These are phyloP conservation scores for Trachythela sp. DNA, from an alignment of 64 coral and sea anemone genomes.

Conservation along the genomic window DNA sequence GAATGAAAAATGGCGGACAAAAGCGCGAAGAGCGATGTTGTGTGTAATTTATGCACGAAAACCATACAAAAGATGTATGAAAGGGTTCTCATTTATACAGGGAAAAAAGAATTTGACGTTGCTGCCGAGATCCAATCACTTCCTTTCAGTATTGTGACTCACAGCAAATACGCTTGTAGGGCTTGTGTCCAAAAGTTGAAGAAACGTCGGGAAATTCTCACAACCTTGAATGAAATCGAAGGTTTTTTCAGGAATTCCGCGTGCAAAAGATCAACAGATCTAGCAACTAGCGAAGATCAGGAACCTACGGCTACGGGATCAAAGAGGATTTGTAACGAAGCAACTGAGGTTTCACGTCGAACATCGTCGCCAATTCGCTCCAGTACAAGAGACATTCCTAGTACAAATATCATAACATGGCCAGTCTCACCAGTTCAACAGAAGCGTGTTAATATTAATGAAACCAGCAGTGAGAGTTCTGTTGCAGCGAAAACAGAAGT, in stretches of 20 bases:
- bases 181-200: neutral
- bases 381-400: too few species aligned
- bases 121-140: too few species aligned
- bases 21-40: too few species aligned
- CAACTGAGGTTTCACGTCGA: neutral
- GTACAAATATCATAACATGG: neutral
- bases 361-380: neutral
- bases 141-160: too few species aligned
- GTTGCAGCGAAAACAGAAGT: neutral
- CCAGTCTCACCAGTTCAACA: neutral
- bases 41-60: too few species aligned
- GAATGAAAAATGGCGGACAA: too few species aligned
- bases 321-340: neutral
- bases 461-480: neutral
- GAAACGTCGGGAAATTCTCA: neutral
- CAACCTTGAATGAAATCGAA: neutral
- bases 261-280: neutral
- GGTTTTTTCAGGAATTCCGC: neutral
- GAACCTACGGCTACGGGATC: neutral
- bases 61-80: too few species aligned
- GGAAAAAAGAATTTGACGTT: too few species aligned
- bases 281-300: neutral
- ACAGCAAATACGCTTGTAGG: too few species aligned
- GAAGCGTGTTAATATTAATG: neutral
- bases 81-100: too few species aligned